Evolutionary conservation across 2,113 vertebrate genomes (phyloP).

Genomic region (Cyprinus carpio): DNA sequence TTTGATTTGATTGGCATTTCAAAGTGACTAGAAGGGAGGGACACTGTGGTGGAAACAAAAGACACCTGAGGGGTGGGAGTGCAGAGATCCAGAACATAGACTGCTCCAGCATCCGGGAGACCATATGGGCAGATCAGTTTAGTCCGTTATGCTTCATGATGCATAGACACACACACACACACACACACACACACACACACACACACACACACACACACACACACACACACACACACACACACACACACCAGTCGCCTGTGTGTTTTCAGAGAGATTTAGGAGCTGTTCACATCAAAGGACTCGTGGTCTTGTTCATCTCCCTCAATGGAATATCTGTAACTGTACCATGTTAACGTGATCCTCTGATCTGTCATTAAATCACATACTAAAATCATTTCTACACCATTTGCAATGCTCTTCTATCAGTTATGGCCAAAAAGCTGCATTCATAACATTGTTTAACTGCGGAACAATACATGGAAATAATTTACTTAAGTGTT

Average conservation of each 20-base stretch:
- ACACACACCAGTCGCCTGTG: conserved; percentile 32
- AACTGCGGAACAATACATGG: background rate
- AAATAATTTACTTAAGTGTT: background rate
- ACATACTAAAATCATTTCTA: conserved; percentile 55
- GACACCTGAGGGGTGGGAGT: conserved; percentile 59
- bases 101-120: conserved; percentile 51
- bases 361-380: conserved; percentile 59
- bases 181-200: background rate
- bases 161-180: conserved; percentile 19
- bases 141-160: conserved; percentile 58
- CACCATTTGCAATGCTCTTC: background rate
- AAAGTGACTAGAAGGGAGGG: conserved; percentile 56
- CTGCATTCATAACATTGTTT: background rate
- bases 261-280: conserved; percentile 49
- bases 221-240: background rate
- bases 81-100: conserved; percentile 45
- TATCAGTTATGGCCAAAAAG: background rate
- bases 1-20: conserved; percentile 61
- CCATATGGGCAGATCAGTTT: conserved; percentile 55
- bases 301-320: conserved; percentile 55
- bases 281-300: conserved; percentile 60
- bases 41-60: conserved; percentile 58
- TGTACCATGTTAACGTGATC: conserved; percentile 56
- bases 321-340: conserved; percentile 50
- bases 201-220: conserved; percentile 7